A percentile compares a stretch with the other conserved stretches of the same genome.
Evolutionary conservation across 1,140 invertebrate genomes (phyloP).

Genomic region (Dendroctonus valens): DNA sequence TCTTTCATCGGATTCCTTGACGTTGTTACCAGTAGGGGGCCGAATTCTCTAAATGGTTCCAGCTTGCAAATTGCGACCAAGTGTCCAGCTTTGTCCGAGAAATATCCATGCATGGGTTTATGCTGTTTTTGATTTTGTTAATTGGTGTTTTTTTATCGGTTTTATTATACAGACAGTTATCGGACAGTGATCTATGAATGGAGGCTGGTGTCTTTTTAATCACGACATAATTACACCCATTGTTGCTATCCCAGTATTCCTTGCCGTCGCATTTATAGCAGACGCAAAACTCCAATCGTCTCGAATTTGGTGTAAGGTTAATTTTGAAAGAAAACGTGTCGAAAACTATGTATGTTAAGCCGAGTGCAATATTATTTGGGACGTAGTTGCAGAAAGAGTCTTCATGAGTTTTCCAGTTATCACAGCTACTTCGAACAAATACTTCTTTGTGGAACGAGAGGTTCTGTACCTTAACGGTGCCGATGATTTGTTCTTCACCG

Average conservation of each 20-base stretch:
- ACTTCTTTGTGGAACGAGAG: constrained; percentile 85
- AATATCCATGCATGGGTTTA: constrained; percentile 50
- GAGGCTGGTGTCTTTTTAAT: constrained; percentile 47
- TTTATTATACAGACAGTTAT: constrained; percentile 31
- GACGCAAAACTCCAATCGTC: constrained; percentile 86
- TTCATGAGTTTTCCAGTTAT: constrained; percentile 76
- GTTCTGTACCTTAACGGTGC: constrained; percentile 94
- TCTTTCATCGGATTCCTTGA: constrained; percentile 1
- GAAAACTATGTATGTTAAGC: constrained; percentile 64
- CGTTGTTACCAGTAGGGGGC: constrained; percentile 65
- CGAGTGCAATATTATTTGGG: constrained; percentile 51
- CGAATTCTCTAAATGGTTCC: constrained; percentile 67
- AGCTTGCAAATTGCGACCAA: constrained; percentile 73
- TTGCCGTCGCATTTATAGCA: constrained; percentile 68
- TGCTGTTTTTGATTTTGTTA: constrained; percentile 11
- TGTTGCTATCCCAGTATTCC: constrained; percentile 92
- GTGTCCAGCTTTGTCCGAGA: constrained; percentile 56
- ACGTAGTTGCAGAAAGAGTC: constrained; percentile 78
- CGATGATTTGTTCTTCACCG: constrained; percentile 72
- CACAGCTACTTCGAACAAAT: constrained; percentile 71
- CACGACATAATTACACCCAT: constrained; percentile 67
- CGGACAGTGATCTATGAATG: constrained; percentile 36
- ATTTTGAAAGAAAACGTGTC: constrained; percentile 92
- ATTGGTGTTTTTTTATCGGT: constrained; percentile 10
- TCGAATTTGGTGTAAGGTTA: constrained; percentile 70